phyloP scores from a whole-genome alignment of 1,140 invertebrate species.

The Harpegnathos saltator region DNA sequence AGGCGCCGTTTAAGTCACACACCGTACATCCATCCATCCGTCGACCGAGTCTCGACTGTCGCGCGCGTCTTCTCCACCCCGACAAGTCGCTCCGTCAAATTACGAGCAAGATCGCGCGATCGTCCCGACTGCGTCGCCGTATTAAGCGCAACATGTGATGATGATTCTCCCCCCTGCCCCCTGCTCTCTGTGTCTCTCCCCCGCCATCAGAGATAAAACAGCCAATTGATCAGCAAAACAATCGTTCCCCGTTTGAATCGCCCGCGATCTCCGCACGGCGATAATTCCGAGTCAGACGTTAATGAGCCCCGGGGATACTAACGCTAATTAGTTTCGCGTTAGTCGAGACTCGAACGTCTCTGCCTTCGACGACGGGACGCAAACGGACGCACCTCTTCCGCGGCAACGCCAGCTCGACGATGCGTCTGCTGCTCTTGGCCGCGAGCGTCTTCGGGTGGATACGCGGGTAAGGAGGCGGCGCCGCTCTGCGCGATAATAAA shows the following conservation, averaged over 20 bases:
- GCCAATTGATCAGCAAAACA: too few relatives aligned
- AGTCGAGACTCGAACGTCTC: too few relatives aligned
- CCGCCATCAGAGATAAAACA: too few relatives aligned
- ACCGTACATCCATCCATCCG: constrained; percentile 25
- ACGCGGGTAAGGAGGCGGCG: constrained; percentile 48
- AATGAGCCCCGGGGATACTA: too few relatives aligned
- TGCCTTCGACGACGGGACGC: constrained; percentile 15
- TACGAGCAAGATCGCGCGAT: neutral
- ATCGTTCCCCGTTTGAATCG: too few relatives aligned
- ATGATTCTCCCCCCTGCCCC: too few relatives aligned
- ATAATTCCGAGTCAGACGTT: neutral
- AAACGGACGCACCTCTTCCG: constrained; percentile 61
- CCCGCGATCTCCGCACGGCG: too few relatives aligned
- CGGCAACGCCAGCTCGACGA: constrained; percentile 78
- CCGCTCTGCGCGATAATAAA: constrained; percentile 70
- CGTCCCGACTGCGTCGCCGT: too few relatives aligned
- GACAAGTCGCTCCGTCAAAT: neutral
- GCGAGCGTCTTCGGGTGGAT: constrained; percentile 71
- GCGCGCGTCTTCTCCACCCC: constrained; percentile 7
- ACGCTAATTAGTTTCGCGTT: too few relatives aligned
- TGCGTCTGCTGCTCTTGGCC: constrained; percentile 71
- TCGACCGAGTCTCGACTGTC: constrained; percentile 5
- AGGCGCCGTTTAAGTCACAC: constrained; percentile 15
- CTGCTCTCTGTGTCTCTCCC: too few relatives aligned
- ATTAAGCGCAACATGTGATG: too few relatives aligned